Evolutionary conservation across 2,797 vertebrate genomes (phyloP), one percentile per base, ranked within the genome.

Genomic region (Labroides dimidiatus): DNA sequence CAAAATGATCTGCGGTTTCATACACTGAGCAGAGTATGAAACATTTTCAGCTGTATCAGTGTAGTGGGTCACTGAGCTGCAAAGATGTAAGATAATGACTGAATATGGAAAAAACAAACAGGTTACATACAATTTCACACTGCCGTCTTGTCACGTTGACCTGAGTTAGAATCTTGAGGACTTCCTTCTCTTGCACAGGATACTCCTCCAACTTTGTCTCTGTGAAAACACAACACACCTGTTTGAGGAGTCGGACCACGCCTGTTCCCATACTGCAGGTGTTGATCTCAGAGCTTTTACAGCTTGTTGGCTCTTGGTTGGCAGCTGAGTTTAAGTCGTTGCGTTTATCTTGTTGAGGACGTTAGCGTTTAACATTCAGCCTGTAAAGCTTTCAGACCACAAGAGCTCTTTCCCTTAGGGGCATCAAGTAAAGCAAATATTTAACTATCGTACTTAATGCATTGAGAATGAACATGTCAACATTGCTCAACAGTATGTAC

Each of bases 81-180:
- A 3, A 27, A 16, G 14, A 59, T 13, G 39, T 15, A 15, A 23
- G 6, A 19, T 21, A 44, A 27, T 19, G 3, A 52, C 1, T 13
- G 3, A 49, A 55, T 2, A 30, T 12, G 1, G 20, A 4, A 12
- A n/a, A 17, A 33, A 17, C n/a, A 33, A 56, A 30, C 41, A 10
- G 30, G 10, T 0, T 20, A 4, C 95, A 64, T 84, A 99, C 98
- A 0, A 99, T 98, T 80, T 99, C 98, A 59, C 96, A 99, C 58
- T 97, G 87, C 17, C 97, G 90, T 56, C 95, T 94, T 24, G 95
- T 95, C 75, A 99, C 95, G 0, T 97, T 98, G 90, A 99, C 98
- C 67, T 99, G 97, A 0, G 96, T 99, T 64, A 99, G 92, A 83
- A 99, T 99, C 82, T 95, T 90, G 9, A 96, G 84, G 56, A 99